Evolutionary conservation across 2,888 invertebrate genomes (phyloP).

Genomic region (Tanaodytes sp.): DNA sequence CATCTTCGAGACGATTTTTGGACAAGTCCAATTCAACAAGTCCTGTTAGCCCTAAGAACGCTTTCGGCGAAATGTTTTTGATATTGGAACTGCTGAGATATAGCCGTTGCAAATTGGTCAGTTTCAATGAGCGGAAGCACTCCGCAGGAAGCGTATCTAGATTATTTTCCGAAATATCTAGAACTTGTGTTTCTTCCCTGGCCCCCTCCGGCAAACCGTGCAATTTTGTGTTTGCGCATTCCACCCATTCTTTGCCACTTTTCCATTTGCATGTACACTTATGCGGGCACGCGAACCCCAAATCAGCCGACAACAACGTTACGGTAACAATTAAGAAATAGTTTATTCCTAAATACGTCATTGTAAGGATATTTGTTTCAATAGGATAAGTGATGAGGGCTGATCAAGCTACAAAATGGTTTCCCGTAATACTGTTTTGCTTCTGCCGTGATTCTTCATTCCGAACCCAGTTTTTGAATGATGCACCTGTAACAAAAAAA

Average conservation of each 20-base stretch:
- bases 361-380: no score
- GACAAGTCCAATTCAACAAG: conserved; percentile 91
- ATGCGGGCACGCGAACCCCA: conserved; percentile 77
- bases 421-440: conserved; percentile 37
- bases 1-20: conserved; percentile 83
- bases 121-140: conserved; percentile 83
- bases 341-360: conserved; percentile 15
- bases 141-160: conserved; percentile 85
- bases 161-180: conserved; percentile 89
- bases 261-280: conserved; percentile 94
- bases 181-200: conserved; percentile 88
- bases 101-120: conserved; percentile 90
- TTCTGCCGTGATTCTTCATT: conserved; percentile 41
- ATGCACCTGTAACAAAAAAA: conserved; percentile 8
- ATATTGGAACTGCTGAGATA: conserved; percentile 86
- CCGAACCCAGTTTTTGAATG: not conserved
- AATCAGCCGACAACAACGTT: conserved; percentile 17
- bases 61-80: conserved; percentile 83
- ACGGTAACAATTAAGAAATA: conserved; percentile 25
- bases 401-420: not conserved
- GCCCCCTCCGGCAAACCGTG: conserved; percentile 85
- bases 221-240: conserved; percentile 86
- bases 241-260: conserved; percentile 91
- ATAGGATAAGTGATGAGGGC: no score
- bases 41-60: conserved; percentile 88